These are phyloP conservation scores for Pangasius mekongensis DNA, from an alignment of 2,797 vertebrate genomes.

Conservation along the genomic window DNA sequence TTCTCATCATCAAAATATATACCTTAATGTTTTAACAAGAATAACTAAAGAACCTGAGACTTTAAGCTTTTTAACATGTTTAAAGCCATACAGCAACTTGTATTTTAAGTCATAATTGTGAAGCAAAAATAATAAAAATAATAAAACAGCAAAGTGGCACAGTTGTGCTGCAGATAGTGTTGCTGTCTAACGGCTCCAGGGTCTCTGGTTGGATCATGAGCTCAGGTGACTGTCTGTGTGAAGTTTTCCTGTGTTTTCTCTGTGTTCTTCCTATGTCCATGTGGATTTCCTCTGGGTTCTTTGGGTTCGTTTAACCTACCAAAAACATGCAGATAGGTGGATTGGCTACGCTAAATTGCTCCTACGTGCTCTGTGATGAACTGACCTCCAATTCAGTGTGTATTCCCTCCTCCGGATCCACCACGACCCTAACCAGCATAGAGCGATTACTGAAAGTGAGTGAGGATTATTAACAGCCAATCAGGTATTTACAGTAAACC, in stretches of 20 bases:
- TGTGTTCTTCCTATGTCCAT: neutral
- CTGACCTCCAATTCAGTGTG: neutral
- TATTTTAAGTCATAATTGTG: neutral
- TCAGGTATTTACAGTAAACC: neutral
- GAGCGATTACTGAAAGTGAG: neutral
- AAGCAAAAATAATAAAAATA: neutral
- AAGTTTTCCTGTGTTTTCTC: neutral
- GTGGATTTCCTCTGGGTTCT: slow-evolving; percentile 1
- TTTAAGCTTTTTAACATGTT: neutral
- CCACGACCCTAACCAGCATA: no score
- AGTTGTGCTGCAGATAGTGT: neutral
- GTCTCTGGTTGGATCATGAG: neutral
- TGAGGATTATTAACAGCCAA: slow-evolving; percentile 1
- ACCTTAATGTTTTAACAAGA: neutral
- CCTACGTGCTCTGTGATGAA: neutral
- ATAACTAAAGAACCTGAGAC: neutral
- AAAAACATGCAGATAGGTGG: neutral
- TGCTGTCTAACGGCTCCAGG: neutral
- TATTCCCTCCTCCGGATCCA: neutral
- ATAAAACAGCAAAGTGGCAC: neutral
- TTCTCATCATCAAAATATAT: neutral
- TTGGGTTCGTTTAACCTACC: neutral
- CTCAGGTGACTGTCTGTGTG: neutral
- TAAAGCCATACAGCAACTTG: neutral
- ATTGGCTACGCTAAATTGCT: neutral